Evolutionary conservation across 2,888 invertebrate genomes (phyloP), one percentile per base, ranked within the genome.

Genomic region (Drosophila setosimentum): DNA sequence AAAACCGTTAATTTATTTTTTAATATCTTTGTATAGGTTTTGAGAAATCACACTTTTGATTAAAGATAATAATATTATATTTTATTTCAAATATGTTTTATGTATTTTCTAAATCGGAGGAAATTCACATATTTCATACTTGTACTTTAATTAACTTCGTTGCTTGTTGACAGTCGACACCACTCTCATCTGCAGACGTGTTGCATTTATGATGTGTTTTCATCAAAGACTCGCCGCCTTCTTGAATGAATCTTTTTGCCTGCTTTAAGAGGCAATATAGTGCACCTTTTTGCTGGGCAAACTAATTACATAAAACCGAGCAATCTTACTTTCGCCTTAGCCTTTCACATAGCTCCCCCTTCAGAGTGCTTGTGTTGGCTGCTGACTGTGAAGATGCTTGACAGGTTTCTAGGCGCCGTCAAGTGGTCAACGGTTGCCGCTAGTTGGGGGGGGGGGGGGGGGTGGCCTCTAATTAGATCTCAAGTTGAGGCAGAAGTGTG

Each of bases 391-490:
- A 33, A 21, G 58, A n/a, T 54, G 67, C 82, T 78, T 73, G 82
- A 68, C 74, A 71, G 67, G 70, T 74, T 82, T 72, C 70, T 72
- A 60, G 73, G 67, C 45, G 48, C 67, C 68, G 33, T 66, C 77
- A 75, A 86, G 80, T 66, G 74, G 62, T 50, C 58, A 48, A 24
- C 55, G 64, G 35, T 60, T 55, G 63, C 55, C 55, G 60, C 30
- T 60, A 58, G 30, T 57, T 55, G 62, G 70, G 66, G 50, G 61
- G 27, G 57, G 74, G n/a, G 62, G 70, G 66, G 50, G 61, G 27
- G 57, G 74, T n/a, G n/a, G n/a, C n/a, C 76, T 80, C 87, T 86
- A 85, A 85, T 85, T 85, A 85, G 74, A 82, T 70, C 78, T 70
- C 62, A 62, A 85, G 75, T 33, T 64, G 70, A 33, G 68, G 53